Base-by-base conservation (phyloP, 2,113 vertebrate genomes). In the Alosa alosa region DNA sequence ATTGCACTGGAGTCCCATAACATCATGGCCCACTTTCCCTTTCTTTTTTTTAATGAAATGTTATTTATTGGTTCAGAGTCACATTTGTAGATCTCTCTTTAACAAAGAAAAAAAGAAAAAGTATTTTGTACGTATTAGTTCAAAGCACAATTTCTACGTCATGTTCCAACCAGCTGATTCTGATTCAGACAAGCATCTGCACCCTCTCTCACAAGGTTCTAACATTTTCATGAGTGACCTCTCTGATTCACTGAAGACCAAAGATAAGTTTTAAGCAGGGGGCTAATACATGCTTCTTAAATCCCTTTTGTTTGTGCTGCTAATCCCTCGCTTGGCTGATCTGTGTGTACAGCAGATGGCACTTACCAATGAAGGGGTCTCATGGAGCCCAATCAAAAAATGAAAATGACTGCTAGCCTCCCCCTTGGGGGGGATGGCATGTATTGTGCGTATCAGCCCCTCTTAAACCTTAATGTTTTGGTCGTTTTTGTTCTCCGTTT, bases 21-120 rank as follows among this genome's bases (percentile, higher is more conserved):
- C 93, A 92, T 91, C 91, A 94, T 92, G 93, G 92, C 91, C 92
- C 91, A 90, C 90, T 91, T 94, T 94, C 90, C 87, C 36, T 78
- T 31, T 36, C 89, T 86, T 92, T 92, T 91, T 94, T 94, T 93
- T n/a, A n/a, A 92, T 94, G 93, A 94, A 94, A 95, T 95, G 93
- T 96, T 96, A 96, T 96, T 96, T 96, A 96, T 96, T 96, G 94
- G 95, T 95, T 92, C 94, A 93, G 94, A 95, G 92, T 88, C 85
- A 94, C 90, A 90, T 91, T 91, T 88, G 91, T 89, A 82, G 72
- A 44, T 84, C 75, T 78, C 72, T 84, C 68, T 75, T 39, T 50
- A 72, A 84, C 85, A 72, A n/a, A 81, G 81, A 75, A 75, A 78
- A 81, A 85, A 39, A 31, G 45, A 25, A 20, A 41, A 49, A 72